Conservation (phyloP, 2,888 invertebrate genomes). For the Rhagophthalmus giganteus region DNA sequence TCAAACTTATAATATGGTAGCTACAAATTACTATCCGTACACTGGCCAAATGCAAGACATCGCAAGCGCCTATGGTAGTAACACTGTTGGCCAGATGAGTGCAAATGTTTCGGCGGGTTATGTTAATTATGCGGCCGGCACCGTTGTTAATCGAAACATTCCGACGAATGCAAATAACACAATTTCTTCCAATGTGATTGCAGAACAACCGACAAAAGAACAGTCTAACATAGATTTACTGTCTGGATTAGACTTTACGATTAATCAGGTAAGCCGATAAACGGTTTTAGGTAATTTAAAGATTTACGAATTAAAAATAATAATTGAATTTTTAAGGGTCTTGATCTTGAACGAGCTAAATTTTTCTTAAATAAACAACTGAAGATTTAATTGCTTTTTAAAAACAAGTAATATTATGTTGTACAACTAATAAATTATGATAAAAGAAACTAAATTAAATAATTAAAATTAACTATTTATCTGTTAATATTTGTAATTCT, state of each 20-base stretch:
- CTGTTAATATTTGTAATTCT: not conserved
- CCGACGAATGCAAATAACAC: not conserved
- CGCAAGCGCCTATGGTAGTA: too few species aligned
- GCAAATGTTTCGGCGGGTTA: not conserved
- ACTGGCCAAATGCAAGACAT: not conserved
- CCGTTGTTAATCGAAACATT: constrained; percentile 1
- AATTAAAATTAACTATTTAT: too few species aligned
- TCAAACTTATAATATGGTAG: not conserved
- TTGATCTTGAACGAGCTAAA: too few species aligned
- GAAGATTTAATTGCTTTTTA: too few species aligned
- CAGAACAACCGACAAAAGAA: constrained; percentile 8
- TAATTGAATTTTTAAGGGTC: too few species aligned
- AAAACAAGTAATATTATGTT: too few species aligned
- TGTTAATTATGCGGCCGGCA: not conserved
- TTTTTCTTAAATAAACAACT: too few species aligned
- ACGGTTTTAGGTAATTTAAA: not conserved
- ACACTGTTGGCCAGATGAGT: not conserved
- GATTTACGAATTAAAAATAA: not conserved
- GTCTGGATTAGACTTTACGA: constrained; percentile 75
- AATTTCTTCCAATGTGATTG: not conserved
- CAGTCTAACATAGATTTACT: constrained; percentile 63
- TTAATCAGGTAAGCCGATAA: constrained; percentile 58
- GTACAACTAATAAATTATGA: too few species aligned
- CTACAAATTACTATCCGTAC: not conserved
- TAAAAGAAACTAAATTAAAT: too few species aligned